Percentiles rank a stretch among this genome's conserved stretches.
These are phyloP conservation scores for Diarsia dahlii DNA, from an alignment of 2,888 invertebrate species.

Conservation along the genomic window DNA sequence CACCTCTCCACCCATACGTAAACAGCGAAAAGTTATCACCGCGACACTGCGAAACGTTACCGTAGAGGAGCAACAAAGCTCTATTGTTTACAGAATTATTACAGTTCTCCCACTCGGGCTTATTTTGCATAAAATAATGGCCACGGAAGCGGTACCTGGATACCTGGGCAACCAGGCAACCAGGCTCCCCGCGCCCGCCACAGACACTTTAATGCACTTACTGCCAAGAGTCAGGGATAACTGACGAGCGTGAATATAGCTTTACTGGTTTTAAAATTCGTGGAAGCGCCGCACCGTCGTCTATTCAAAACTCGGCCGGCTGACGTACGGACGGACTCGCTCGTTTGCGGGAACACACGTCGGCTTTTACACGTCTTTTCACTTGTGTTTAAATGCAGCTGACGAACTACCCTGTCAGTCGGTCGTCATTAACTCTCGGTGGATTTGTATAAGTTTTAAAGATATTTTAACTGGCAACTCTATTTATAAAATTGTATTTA, in stretches of 20 bases:
- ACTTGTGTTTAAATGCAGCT: slow-evolving; percentile 45
- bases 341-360: slow-evolving; percentile 66
- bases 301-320: slow-evolving; percentile 72
- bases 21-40: slow-evolving; percentile 62
- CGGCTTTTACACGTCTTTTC: slow-evolving; percentile 66
- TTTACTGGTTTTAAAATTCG: slow-evolving; percentile 76
- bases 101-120: slow-evolving; percentile 76
- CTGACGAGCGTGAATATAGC: slow-evolving; percentile 75
- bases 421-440: slow-evolving; percentile 25
- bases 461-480: slow-evolving; percentile 1
- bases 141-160: slow-evolving; percentile 74
- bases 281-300: slow-evolving; percentile 62
- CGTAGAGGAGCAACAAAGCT: slow-evolving; percentile 74
- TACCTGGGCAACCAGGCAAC: slow-evolving; percentile 70
- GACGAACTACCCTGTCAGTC: slow-evolving; percentile 25
- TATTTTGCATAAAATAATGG: slow-evolving; percentile 87
- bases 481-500: not conserved
- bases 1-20: slow-evolving; percentile 15
- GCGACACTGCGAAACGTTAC: slow-evolving; percentile 63
- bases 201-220: slow-evolving; percentile 84
- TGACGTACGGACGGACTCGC: slow-evolving; percentile 67
- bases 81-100: slow-evolving; percentile 83
- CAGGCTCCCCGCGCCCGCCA: slow-evolving; percentile 63
- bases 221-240: slow-evolving; percentile 73
- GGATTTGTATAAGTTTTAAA: slow-evolving; percentile 17